Evolutionary conservation across 1,140 invertebrate species (phyloP).

Genomic region (Hirudo medicinalis): DNA sequence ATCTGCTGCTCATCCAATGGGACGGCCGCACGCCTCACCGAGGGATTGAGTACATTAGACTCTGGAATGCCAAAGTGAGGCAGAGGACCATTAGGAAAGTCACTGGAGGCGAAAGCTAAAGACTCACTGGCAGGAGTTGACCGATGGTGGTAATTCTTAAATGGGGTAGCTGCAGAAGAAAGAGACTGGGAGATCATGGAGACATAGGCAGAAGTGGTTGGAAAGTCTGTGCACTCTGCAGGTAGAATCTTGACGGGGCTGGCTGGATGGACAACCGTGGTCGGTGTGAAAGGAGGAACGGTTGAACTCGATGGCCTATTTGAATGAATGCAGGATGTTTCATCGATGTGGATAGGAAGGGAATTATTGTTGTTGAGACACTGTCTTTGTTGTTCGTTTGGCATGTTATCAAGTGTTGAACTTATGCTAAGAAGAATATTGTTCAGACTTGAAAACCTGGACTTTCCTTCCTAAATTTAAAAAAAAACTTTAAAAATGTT

Average conservation of each 20-base stretch:
- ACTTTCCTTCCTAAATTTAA: not conserved
- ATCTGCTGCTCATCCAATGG: not conserved
- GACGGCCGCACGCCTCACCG: not conserved
- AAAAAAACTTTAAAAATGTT: no score
- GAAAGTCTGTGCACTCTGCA: not conserved
- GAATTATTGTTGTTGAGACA: not conserved
- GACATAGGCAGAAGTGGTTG: slow-evolving; percentile 1
- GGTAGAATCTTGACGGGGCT: not conserved
- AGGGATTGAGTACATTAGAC: not conserved
- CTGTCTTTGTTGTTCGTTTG: not conserved
- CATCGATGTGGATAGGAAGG: not conserved
- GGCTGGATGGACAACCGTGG: not conserved
- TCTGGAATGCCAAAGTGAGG: not conserved
- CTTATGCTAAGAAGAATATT: not conserved
- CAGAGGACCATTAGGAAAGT: not conserved
- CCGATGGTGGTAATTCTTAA: not conserved
- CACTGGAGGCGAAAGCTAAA: not conserved
- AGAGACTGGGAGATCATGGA: slow-evolving; percentile 8
- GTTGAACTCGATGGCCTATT: not conserved
- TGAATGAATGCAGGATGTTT: not conserved
- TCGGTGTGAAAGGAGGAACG: not conserved
- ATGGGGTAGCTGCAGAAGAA: not conserved
- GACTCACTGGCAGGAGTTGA: not conserved
- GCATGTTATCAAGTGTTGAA: not conserved
- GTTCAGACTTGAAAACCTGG: not conserved